Evolutionary conservation across 2,888 invertebrate species (phyloP).

Genomic region (Tetanocera ferruginea): DNA sequence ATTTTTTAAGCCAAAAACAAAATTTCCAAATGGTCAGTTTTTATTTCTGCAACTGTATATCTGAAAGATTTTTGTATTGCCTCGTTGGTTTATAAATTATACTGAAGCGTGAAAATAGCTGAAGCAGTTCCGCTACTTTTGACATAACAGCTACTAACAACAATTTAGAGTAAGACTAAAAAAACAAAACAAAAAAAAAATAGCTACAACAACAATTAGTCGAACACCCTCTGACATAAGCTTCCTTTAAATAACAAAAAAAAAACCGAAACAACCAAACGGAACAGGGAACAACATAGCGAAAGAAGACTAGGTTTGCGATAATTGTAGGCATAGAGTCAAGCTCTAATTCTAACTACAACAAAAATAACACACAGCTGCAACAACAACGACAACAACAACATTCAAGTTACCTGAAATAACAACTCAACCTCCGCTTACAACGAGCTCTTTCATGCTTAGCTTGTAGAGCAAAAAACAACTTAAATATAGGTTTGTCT

Average conservation of each 20-base stretch:
- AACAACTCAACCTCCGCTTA: neutral
- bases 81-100: constrained; percentile 16
- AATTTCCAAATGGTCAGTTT: neutral
- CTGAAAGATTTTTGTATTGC: neutral
- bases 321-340: constrained; percentile 30
- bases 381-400: constrained; percentile 23
- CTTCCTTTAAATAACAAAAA: constrained; percentile 33
- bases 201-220: constrained; percentile 33
- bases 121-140: constrained; percentile 7
- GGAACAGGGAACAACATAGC: neutral
- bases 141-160: constrained; percentile 22
- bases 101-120: constrained; percentile 25
- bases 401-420: neutral
- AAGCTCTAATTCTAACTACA: constrained; percentile 9
- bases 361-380: too few species aligned
- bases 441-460: too few species aligned
- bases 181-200: constrained; percentile 34
- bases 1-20: neutral
- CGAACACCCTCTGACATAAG: neutral
- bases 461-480: neutral
- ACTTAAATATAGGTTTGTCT: constrained; percentile 16
- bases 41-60: neutral
- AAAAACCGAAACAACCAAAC: constrained; percentile 56
- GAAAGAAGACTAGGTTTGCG: constrained; percentile 2
- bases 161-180: constrained; percentile 47